Evolutionary conservation across 2,113 vertebrate genomes (phyloP), one percentile per base, ranked within the genome.

Genomic region (Scolopax mira): DNA sequence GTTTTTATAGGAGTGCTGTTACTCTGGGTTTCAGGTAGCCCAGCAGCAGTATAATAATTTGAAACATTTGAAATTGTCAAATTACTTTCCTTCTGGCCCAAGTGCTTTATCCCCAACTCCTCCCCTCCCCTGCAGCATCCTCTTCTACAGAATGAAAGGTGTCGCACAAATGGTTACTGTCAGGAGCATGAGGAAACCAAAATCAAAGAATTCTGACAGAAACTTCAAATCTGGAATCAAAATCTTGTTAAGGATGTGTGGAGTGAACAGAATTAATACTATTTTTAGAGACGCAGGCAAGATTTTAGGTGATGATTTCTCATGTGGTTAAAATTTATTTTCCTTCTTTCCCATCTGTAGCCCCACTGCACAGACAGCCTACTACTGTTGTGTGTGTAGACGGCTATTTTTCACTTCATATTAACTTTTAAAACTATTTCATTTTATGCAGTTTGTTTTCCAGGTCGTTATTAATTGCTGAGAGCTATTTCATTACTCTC

Each of bases 391-490:
- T 70, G 64, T 70, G 28, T 55, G 35, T 77, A n/a, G n/a, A 61
- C 25, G 67, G 74, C 30, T 92, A 22, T 79, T 65, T 69, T 91
- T 93, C 44, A 67, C 80, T 95, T 87, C 77, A 18, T 39, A 48
- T 41, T 88, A 74, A 57, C 42, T 94, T 94, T 88, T 62, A 33
- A 77, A 90, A 44, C 9, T 27, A 11, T 93, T 90, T 83, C 21
- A 44, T 84, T 96, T 92, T 67, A 67, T 84, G 52, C 49, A 33
- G 70, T 93, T 94, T 96, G 64, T 86, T 94, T 96, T 94, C 85
- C 79, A 88, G 94, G 72, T 95, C 86, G 86, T 88, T 93, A 92
- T 70, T 93, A 95, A 70, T 94, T 96, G 71, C 57, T 92, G 62
- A 93, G 95, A 95, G 90, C 41, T 72, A 70, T 96, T 96, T 93